Evolutionary conservation across 1,140 invertebrate genomes (phyloP), one percentile per base, ranked within the genome.

Genomic region (Ephestia elutella): DNA sequence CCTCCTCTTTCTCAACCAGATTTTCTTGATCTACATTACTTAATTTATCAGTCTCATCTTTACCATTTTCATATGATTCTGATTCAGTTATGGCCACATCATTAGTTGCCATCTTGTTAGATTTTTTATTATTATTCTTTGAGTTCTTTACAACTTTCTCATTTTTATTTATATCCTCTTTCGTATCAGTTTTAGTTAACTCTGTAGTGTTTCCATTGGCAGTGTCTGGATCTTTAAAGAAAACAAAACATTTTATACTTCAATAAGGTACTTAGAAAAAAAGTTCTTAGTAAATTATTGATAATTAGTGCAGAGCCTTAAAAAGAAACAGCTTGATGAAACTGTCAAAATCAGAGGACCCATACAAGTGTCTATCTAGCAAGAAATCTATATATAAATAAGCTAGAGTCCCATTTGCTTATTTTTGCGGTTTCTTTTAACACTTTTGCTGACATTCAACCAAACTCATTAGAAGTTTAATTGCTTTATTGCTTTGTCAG

Each of bases 21-120:
- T 63, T 71, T 7, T 80, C 77, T 56, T 76, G 63, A 64, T 85
- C 79, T 71, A 75, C 60, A 63, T 75, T 74, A 71, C 67, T 80
- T 73, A 80, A 62, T 74, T 81, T 85, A 78, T 86, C 82, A 86
- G 82, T 82, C 82, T 87, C 85, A 75, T 82, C 75, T 80, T 80
- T 83, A 71, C 80, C 82, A 79, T 86, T 87, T 74, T 82, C 82
- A 77, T 75, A 73, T 69, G 79, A 76, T 65, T 82, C 79, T 55
- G 61, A 57, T 54, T 78, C 72, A 65, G 81, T 80, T 48, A 70
- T 49, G 65, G 62, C 70, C 21, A 60, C 49, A 62, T 86, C 81
- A 73, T 66, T 75, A 55, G 70, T 78, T 35, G 76, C 51, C 62
- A 78, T 79, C 65, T 81, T 85, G 57, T 70, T 63, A 50, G 61